phyloP scores from a whole-genome alignment of 35 echinoderm and acorn worm genomes.

The Patiria miniata region DNA sequence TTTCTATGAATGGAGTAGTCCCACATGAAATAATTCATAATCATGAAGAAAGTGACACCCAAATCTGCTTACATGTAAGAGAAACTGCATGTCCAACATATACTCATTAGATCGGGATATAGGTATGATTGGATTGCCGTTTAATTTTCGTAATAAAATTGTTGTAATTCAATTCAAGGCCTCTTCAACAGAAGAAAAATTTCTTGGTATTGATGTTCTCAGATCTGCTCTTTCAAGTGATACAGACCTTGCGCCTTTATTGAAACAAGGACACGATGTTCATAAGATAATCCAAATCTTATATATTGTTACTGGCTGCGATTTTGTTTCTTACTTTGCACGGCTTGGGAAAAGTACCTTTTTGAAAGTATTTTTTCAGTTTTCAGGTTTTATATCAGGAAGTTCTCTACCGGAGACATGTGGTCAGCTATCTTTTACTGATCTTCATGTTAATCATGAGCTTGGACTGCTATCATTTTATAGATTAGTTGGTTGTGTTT shows the following conservation, averaged over 20 bases:
- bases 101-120: slow-evolving; percentile 56
- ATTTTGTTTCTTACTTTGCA: slow-evolving; percentile 62
- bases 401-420: neutral
- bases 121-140: slow-evolving; percentile 45
- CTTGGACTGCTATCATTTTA: slow-evolving; percentile 52
- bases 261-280: neutral
- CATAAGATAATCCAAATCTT: slow-evolving; percentile 48
- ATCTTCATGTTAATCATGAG: neutral
- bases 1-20: neutral
- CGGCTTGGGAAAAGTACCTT: slow-evolving; percentile 47
- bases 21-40: slow-evolving; percentile 40
- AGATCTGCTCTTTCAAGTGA: neutral
- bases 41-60: slow-evolving; percentile 52
- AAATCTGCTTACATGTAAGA: slow-evolving; percentile 55
- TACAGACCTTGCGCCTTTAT: neutral
- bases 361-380: slow-evolving; percentile 51
- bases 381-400: slow-evolving; percentile 39
- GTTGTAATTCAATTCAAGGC: slow-evolving; percentile 46
- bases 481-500: slow-evolving; percentile 51
- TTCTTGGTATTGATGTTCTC: neutral
- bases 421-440: slow-evolving; percentile 23
- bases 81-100: slow-evolving; percentile 35
- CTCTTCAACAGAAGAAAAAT: neutral
- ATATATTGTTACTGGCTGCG: slow-evolving; percentile 43
- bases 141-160: slow-evolving; percentile 26